Evolutionary conservation across 2,888 invertebrate genomes (phyloP), one percentile per base, ranked within the genome.

Genomic region (Zygaena filipendulae): DNA sequence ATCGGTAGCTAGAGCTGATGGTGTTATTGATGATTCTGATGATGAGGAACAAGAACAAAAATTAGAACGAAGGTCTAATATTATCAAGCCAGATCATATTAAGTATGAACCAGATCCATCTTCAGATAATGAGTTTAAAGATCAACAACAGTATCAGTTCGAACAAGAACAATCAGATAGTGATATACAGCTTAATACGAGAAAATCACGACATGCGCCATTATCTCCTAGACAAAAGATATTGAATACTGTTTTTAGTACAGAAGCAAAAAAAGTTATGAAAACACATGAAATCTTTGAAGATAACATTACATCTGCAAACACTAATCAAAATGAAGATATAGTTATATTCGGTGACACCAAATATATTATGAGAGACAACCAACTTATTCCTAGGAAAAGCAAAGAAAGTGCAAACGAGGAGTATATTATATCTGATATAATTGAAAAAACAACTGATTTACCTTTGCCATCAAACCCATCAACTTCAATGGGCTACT

Each of bases 1-100:
- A 50, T 75, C 80, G 29, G 83, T 85, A 40, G 88, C 87, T 1
- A 70, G 80, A 26, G 71, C 72, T 41, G 87, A 88, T 63, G 88
- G 87, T 7, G 82, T 88, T 9, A 82, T 87, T 40, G 85, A 85
- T 32, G 80, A 79, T 36, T 84, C 86, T 19, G 75, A 77, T 47
- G 77, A 77, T 13, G 77, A 77, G 35, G 52, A 32, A 32, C 30
- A 32, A 22, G 33, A 38, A 26, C 35, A 30, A 37, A 29, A 21
- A 18, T 32, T 19, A 30, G 40, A 35, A 42, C 16, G n/a, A n/a
- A n/a, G n/a, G n/a, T n/a, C 16, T 16, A 7, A 16, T 7, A 16
- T 16, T 16, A 7, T 16, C 16, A 16, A 7, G 7, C 7, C 16
- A 6, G 7, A 4, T 7, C 16, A 26, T 14, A 7, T 16, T 7